Conservation (phyloP, 2,113 vertebrate species). For the Orycteropus afer region DNA sequence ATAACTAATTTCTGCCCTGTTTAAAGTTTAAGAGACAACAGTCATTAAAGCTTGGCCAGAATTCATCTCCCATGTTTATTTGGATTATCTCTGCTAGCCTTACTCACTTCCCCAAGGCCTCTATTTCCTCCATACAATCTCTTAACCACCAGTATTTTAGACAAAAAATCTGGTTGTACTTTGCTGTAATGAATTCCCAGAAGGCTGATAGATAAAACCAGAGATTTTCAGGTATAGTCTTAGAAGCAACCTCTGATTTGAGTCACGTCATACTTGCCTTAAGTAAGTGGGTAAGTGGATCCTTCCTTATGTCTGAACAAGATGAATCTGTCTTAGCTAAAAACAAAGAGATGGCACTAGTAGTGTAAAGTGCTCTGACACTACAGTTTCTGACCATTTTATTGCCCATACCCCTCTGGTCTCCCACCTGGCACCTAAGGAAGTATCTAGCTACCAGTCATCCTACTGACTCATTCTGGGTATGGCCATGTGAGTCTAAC, state of each 20-base stretch:
- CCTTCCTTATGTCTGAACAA: slow-evolving; percentile 23
- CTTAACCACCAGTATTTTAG: not conserved
- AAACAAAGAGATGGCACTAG: not conserved
- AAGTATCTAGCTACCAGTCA: not conserved
- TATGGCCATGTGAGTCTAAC: not conserved
- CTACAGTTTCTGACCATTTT: not conserved
- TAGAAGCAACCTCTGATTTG: slow-evolving; percentile 3
- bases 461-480: not conserved
- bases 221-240: slow-evolving; percentile 2
- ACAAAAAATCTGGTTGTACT: not conserved
- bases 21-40: not conserved
- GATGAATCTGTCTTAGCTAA: not conserved
- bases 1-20: not conserved
- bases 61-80: not conserved
- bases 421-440: not conserved
- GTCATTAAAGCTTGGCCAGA: not conserved
- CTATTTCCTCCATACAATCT: not conserved
- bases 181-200: not conserved
- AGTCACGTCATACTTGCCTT: not conserved
- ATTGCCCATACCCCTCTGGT: not conserved
- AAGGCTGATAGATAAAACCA: not conserved
- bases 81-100: slow-evolving; percentile 30
- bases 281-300: not conserved
- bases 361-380: not conserved
- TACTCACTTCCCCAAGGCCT: not conserved